phyloP scores from a whole-genome alignment of 35 echinoderm and acorn worm genomes.

The Ophiothrix spiculata region DNA sequence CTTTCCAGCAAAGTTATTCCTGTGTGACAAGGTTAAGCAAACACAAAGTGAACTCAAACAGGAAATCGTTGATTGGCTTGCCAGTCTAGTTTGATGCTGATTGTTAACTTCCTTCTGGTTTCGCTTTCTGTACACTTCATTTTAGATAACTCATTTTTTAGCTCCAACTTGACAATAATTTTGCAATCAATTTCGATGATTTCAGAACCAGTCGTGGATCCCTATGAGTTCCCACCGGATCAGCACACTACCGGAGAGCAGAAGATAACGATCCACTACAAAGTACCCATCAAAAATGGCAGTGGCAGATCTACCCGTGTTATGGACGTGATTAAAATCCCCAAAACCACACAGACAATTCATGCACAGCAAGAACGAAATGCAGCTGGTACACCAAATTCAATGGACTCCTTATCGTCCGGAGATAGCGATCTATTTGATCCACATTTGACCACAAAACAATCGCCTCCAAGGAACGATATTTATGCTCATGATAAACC shows the following conservation, averaged over 20 bases:
- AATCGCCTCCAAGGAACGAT: conserved; percentile 5
- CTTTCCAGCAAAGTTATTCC: too few relatives aligned
- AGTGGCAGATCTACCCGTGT: conserved; percentile 14
- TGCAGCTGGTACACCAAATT: conserved; percentile 58
- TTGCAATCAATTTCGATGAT: too few relatives aligned
- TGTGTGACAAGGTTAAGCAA: too few relatives aligned
- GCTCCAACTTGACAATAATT: too few relatives aligned
- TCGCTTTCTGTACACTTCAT: too few relatives aligned
- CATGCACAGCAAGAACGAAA: conserved; percentile 28
- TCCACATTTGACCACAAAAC: conserved; percentile 65
- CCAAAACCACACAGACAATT: conserved; percentile 65
- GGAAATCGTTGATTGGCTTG: too few relatives aligned
- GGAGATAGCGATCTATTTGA: conserved; percentile 90
- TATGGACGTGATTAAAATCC: conserved; percentile 70
- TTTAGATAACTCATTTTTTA: too few relatives aligned
- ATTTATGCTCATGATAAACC: conserved; percentile 11
- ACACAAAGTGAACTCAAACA: too few relatives aligned
- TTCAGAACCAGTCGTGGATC: conserved; percentile 48
- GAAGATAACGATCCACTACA: conserved; percentile 85
- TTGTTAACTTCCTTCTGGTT: too few relatives aligned
- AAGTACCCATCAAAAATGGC: conserved; percentile 71
- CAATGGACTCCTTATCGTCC: conserved; percentile 66
- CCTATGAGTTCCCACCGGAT: conserved; percentile 72
- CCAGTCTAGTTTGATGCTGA: too few relatives aligned
- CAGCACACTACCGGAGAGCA: conserved; percentile 70